Evolutionary conservation across 2,888 invertebrate genomes (phyloP), one percentile per base, ranked within the genome.

Genomic region (Erebia ligea): DNA sequence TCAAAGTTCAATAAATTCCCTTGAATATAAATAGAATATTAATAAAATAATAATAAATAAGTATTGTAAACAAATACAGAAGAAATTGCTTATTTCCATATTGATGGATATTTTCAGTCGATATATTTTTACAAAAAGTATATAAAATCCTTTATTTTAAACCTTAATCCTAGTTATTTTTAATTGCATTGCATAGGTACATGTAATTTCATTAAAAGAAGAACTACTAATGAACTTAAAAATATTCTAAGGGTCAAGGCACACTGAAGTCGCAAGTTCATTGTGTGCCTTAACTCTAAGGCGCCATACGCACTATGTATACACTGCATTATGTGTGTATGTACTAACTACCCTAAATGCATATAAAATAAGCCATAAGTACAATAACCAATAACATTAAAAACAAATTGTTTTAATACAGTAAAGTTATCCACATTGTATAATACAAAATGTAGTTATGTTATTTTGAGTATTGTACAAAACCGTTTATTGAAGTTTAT

Each of bases 61-160:
- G 13, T 45, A 48, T 48, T 48, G 48, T 75, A 75, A 78, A 17
- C 73, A 73, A 78, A 73, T 78, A 80, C 70, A 76, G 17, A 54
- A 63, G n/a, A 48, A 25, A 9, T 19, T 45, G 15, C 50, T 63
- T 63, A 63, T 34, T 58, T 58, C 9, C 25, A 74, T 72, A 75
- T 78, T 80, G 83, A 86, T 83, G 82, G 82, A 80, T 78, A 81
- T 80, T 78, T 80, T 88, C 88, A 88, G 88, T 88, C 88, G 74
- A 80, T 84, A 82, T 81, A 81, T 19, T 82, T 77, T 80, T 81
- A 85, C 80, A 85, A 85, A 81, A 81, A 75, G 78, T 78, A 81
- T 78, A 81, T 75, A 80, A 78, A 70, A 75, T 69, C 72, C 45
- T 68, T 72, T 42, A 11, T 52, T 70, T 65, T 45, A 57, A 62